A percentile compares a stretch with the other conserved stretches of the same genome.
Evolutionary conservation across 2,113 vertebrate species (phyloP).

Genomic region (Strix aluco): DNA sequence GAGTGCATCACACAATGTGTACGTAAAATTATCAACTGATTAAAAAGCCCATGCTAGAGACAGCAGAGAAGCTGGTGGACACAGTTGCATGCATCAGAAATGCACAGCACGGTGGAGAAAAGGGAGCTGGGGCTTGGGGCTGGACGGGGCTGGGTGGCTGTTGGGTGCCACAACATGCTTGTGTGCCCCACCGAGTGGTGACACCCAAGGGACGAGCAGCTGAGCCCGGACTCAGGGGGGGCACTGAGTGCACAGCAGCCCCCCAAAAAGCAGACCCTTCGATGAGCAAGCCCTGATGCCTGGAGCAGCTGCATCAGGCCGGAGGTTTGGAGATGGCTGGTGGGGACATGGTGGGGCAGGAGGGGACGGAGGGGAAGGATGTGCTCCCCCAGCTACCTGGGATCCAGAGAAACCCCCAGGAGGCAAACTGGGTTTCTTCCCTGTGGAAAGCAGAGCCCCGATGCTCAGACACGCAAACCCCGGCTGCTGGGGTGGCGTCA

Average conservation of each 20-base stretch:
- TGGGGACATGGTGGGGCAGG: neutral
- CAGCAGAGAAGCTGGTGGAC: neutral
- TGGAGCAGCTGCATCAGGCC: neutral
- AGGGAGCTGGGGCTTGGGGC: neutral
- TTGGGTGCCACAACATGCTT: neutral
- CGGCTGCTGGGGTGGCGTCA: fast-evolving
- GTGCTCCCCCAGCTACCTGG: neutral
- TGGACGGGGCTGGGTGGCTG: neutral
- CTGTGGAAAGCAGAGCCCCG: neutral
- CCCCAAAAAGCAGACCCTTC: neutral
- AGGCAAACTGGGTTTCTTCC: neutral
- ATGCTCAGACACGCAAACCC: neutral
- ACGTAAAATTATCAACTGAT: fast-evolving
- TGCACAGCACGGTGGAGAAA: neutral
- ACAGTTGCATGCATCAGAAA: fast-evolving
- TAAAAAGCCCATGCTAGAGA: neutral
- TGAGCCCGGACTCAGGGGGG: fast-evolving
- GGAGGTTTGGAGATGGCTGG: neutral
- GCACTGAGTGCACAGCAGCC: no score
- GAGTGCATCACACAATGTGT: neutral
- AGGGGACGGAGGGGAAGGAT: neutral
- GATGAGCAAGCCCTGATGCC: fast-evolving
- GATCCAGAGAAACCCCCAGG: neutral
- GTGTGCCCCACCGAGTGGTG: neutral
- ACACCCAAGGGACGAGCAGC: neutral